A percentile compares a stretch with the other conserved stretches of the same genome.
These are phyloP conservation scores for Glossosoma conforme DNA, from an alignment of 1,140 invertebrate genomes.

Conservation along the genomic window DNA sequence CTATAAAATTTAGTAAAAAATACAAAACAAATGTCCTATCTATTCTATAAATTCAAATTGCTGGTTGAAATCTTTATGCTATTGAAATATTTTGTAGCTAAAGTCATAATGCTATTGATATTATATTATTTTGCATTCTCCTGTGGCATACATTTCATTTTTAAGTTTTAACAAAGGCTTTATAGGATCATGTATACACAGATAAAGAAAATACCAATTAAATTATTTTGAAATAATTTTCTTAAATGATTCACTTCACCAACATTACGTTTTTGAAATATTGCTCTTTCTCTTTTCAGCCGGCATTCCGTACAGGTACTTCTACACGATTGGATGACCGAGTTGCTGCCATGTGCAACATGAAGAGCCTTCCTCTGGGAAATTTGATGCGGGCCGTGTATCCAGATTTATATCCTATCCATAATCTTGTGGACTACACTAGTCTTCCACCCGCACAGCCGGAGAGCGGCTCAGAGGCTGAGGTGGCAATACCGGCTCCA, in stretches of 20 bases:
- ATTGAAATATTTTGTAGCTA: too few relatives aligned
- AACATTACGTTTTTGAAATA: too few relatives aligned
- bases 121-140: too few relatives aligned
- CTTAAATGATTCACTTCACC: too few relatives aligned
- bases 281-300: slow-evolving; percentile 46
- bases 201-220: slow-evolving; percentile 3
- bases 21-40: too few relatives aligned
- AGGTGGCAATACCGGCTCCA: slow-evolving; percentile 54
- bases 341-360: slow-evolving; percentile 87
- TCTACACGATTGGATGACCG: slow-evolving; percentile 90
- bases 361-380: slow-evolving; percentile 82
- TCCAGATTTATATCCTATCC: slow-evolving; percentile 90
- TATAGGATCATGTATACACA: too few relatives aligned
- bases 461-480: slow-evolving; percentile 53
- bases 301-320: slow-evolving; percentile 80
- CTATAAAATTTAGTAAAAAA: too few relatives aligned
- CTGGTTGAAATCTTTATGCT: too few relatives aligned
- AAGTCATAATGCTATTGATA: too few relatives aligned
- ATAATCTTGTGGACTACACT: slow-evolving; percentile 53
- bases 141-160: too few relatives aligned
- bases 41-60: too few relatives aligned
- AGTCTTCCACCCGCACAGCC: slow-evolving; percentile 42
- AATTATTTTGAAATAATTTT: slow-evolving; percentile 13
- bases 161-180: too few relatives aligned
- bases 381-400: slow-evolving; percentile 83